Conservation (phyloP, 2,113 vertebrate genomes). For the Labeo catla region DNA sequence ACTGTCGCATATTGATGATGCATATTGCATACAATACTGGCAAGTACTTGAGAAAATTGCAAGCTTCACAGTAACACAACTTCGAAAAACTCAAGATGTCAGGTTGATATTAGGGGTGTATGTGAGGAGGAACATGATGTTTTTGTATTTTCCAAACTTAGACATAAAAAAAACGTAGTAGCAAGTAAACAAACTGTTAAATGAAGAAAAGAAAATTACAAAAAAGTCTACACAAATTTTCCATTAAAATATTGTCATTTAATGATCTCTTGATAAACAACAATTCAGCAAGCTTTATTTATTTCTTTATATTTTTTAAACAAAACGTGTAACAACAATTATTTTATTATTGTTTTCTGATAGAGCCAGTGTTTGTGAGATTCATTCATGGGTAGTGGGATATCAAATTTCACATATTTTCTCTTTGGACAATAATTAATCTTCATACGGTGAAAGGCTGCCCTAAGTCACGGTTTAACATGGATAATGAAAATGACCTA, state of each 20-base stretch:
- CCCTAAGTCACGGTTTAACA: slow-evolving; percentile 78
- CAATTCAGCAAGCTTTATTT: neutral
- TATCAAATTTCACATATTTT: slow-evolving; percentile 57
- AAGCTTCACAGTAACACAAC: neutral
- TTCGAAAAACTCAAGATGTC: neutral
- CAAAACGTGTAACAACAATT: neutral
- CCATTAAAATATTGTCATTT: no score
- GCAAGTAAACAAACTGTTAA: no score
- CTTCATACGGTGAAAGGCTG: slow-evolving; percentile 66
- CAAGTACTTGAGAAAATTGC: neutral
- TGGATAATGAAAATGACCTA: slow-evolving; percentile 84
- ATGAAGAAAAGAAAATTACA: no score
- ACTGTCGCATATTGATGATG: neutral
- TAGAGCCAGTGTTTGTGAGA: slow-evolving; percentile 30
- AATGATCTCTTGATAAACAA: neutral
- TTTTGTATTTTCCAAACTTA: neutral
- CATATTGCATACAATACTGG: neutral
- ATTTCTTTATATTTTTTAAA: neutral
- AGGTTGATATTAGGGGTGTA: neutral
- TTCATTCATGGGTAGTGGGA: neutral
- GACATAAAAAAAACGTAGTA: neutral
- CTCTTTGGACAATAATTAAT: slow-evolving; percentile 72
- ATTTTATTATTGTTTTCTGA: neutral
- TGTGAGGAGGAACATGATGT: neutral
- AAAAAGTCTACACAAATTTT: no score